Base-by-base conservation (phyloP, 2,888 invertebrate species). In the Cecidostiba fungosa region DNA sequence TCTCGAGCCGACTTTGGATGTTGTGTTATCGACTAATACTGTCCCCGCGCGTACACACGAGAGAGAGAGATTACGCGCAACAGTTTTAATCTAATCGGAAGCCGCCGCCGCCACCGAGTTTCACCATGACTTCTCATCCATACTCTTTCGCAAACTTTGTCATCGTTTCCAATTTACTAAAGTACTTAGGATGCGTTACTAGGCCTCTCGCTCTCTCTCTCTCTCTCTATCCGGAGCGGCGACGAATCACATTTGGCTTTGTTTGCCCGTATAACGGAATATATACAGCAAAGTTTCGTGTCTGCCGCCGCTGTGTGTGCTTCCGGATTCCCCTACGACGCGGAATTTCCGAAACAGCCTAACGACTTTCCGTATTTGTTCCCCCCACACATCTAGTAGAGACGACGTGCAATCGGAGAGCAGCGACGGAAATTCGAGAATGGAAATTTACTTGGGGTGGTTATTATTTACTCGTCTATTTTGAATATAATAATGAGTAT, bases 281-380 rank as follows among this genome's bases (percentile, higher is more conserved):
- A 62, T 74, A 66, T 32, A 43, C 26, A 36, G 10, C 36, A 82
- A 82, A 82, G 82, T 82, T 77, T 82, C 32, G 26, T 16, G 26
- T 36, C 69, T 29, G 8, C 70, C 43, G 16, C 16, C 1, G 12
- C 16, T 23, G 19, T 50, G 29, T 12, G 32, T 50, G 43, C 79
- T 70, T 23, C 19, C 50, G 26, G 10, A 32, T 43, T 47, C 54
- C 70, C n/a, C 32, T 19, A 54, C 14, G 29, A 74, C 43, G 16
- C n/a, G 70, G 76, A 69, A 76, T 84, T 84, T 36, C 29, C 74
- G 73, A 39, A n/a, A 70, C 77, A 26, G 23, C 47, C 29, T 72
- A 59, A 70, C 59, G 77, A 83, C 82, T 77, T 77, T 54, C 76
- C n/a, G 59, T 83, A 77, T 83, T 77, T 77, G 82, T 59, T 76